Conservation (phyloP, 1,140 invertebrate species). For the Lepidurus arcticus region DNA sequence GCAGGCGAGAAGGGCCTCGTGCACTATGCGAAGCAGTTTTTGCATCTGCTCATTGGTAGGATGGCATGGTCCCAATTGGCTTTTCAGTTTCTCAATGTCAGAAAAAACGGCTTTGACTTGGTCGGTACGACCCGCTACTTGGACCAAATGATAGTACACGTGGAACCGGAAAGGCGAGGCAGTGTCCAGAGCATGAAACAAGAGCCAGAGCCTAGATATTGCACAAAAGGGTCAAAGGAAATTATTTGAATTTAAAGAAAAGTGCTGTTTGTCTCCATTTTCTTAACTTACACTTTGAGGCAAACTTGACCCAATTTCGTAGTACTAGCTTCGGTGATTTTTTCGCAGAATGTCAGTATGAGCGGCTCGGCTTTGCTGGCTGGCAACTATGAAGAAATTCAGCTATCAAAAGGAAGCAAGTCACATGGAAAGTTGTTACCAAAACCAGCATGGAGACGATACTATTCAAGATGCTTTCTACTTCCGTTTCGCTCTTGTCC, state of each 20-base stretch:
- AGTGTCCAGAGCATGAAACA: constrained; percentile 85
- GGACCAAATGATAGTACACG: constrained; percentile 83
- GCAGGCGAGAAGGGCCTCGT: constrained; percentile 72
- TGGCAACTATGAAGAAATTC: constrained; percentile 59
- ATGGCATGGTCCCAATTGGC: constrained; percentile 56
- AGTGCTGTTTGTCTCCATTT: constrained; percentile 24
- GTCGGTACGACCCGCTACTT: constrained; percentile 79
- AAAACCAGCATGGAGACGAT: constrained; percentile 90
- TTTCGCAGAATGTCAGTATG: constrained; percentile 85
- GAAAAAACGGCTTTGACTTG: constrained; percentile 74
- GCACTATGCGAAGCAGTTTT: constrained; percentile 78
- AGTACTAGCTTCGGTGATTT: constrained; percentile 82
- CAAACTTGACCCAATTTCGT: constrained; percentile 72
- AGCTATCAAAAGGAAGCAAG: constrained; percentile 31
- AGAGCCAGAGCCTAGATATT: constrained; percentile 62
- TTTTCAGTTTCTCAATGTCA: constrained; percentile 71
- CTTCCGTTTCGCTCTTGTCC: constrained; percentile 59
- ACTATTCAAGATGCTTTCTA: constrained; percentile 76
- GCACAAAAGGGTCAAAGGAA: constrained; percentile 32
- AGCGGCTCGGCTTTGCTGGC: constrained; percentile 82
- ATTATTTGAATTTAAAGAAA: background rate
- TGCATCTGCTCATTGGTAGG: constrained; percentile 88
- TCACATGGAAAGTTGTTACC: constrained; percentile 50
- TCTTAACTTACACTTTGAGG: constrained; percentile 70
- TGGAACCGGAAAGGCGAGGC: constrained; percentile 78